Evolutionary conservation across 2,113 vertebrate species (phyloP).

Genomic region (Lichenostomus cassidix): DNA sequence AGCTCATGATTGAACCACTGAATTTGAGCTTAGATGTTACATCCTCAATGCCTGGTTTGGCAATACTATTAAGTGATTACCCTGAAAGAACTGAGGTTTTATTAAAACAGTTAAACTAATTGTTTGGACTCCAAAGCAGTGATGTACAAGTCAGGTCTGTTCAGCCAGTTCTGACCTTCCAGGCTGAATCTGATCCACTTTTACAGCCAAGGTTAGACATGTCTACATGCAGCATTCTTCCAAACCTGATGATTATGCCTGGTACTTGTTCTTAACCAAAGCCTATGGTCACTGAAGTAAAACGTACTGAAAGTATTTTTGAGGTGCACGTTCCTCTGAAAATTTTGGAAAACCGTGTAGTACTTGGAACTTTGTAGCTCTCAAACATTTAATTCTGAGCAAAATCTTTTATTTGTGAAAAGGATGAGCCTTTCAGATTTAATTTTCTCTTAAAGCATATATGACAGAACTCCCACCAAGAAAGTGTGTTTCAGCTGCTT

Average conservation of each 20-base stretch:
- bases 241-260: neutral
- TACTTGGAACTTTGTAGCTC: neutral
- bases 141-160: neutral
- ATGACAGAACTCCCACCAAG: slow-evolving; percentile 7
- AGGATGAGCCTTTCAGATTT: neutral
- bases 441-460: neutral
- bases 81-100: neutral
- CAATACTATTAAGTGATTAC: neutral
- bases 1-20: neutral
- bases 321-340: neutral
- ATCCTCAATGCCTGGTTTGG: neutral
- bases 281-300: neutral
- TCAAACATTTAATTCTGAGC: neutral
- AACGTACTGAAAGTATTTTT: neutral
- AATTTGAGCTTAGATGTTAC: neutral
- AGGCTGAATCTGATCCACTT: neutral
- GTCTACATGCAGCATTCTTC: neutral
- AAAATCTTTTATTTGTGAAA: neutral
- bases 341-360: neutral
- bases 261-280: neutral
- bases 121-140: neutral
- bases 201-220: neutral
- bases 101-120: neutral
- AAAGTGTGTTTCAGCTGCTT: neutral
- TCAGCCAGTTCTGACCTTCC: neutral